Evolutionary conservation across 64 coral and sea anemone genomes (phyloP), one percentile per base, ranked within the genome.

Genomic region (Pocillopora verrucosa): DNA sequence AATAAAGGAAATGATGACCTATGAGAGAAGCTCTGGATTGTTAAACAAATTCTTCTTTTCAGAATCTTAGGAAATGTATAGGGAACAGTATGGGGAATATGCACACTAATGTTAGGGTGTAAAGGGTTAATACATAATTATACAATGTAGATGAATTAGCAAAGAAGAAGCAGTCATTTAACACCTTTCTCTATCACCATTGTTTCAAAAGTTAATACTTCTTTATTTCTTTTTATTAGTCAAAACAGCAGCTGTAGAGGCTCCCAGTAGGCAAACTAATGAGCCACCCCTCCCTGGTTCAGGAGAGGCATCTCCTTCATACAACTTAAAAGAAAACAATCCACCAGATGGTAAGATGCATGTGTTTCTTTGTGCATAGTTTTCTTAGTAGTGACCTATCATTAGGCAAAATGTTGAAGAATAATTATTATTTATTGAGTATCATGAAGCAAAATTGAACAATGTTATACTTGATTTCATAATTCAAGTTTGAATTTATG

Each of bases 301-400:
- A 70, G 67, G 25, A 10, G 67, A 70, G n/a, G 20, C 25, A 2
- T n/a, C 20, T 70, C 67, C 25, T 11, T 70, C 67, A 13, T 56
- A 25, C 24, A 72, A 72, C 37, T 72, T 85, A 4, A 85, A 85
- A 41, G 82, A 85, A 45, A 85, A 72, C 82, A 85, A 85, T n/a
- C 65, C 82, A 57, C 82, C 64, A 15, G 82, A 85, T 57, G 82
- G 82, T 85, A 85, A 83, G 62, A 68, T 17, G 25, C 22, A 24
- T 70, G 24, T 68, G 0, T 25, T n/a, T 70, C 22, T 24, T 11
- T 70, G n/a, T n/a, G 11, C 11, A 10, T 70, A 20, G 11, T 70
- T 70, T 25, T 5, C 3, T 22, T n/a, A 22, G 20, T 9, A 22
- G 2, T 25, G 25, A 63, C 2, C 16, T 63, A 63, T 63, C 11